Percentiles rank a stretch among this genome's conserved stretches.
These are phyloP conservation scores for Dreissena rostriformis DNA, from an alignment of 1,140 invertebrate genomes.

Conservation along the genomic window DNA sequence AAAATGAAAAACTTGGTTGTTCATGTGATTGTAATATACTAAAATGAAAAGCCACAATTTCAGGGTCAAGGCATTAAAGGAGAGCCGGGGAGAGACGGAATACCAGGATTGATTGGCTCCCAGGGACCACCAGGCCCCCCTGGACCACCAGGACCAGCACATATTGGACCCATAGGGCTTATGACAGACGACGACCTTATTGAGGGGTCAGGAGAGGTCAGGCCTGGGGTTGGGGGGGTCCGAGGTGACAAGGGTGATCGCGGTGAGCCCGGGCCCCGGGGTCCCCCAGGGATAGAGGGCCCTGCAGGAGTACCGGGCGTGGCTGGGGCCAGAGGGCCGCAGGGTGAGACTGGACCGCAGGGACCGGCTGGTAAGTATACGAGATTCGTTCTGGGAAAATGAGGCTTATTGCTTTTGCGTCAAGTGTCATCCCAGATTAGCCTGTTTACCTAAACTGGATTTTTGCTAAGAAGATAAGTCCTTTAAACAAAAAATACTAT, in stretches of 20 bases:
- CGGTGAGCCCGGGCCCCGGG: conserved; percentile 2
- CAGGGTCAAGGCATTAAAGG: conserved; percentile 12
- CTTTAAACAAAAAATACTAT: too few species aligned
- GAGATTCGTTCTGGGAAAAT: not conserved
- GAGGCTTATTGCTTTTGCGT: not conserved
- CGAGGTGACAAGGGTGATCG: conserved; percentile 25
- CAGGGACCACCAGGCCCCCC: conserved; percentile 20
- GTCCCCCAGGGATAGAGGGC: conserved; percentile 13
- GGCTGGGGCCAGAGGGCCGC: conserved; percentile 24
- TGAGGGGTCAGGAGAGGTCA: conserved; percentile 36
- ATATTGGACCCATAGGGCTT: not conserved
- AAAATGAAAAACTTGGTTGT: too few species aligned
- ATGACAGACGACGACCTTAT: conserved; percentile 18
- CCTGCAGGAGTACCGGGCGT: conserved; percentile 18
- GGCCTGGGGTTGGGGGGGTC: not conserved
- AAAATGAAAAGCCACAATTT: not conserved
- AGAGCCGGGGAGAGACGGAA: not conserved
- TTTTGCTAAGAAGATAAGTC: too few species aligned
- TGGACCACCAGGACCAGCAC: conserved; percentile 39
- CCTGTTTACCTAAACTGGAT: not conserved
- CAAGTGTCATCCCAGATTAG: not conserved
- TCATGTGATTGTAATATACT: too few species aligned
- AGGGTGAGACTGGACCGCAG: conserved; percentile 11
- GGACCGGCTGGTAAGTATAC: conserved; percentile 21
- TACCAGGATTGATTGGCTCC: not conserved